Evolutionary conservation across 2,888 invertebrate species (phyloP).

Genomic region (Myopa tessellatipennis): DNA sequence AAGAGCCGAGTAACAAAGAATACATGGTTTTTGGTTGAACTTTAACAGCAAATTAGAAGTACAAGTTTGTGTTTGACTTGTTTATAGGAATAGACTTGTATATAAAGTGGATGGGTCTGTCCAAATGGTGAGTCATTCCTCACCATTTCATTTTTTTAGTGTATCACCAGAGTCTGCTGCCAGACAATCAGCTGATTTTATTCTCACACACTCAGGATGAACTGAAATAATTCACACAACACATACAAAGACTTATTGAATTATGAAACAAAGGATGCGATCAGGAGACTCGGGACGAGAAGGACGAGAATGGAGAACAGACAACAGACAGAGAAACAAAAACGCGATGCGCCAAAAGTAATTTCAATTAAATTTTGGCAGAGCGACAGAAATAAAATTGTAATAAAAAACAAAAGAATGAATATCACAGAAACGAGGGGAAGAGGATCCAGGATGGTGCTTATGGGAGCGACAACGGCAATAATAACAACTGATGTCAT

Average conservation of each 20-base stretch:
- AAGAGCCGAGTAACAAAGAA: too few relatives aligned
- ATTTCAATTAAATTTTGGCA: conserved; percentile 14
- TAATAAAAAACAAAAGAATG: conserved; percentile 44
- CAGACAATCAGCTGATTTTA: not conserved
- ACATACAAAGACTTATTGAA: conserved; percentile 5
- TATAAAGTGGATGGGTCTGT: too few relatives aligned
- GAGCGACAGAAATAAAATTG: not conserved
- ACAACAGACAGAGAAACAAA: not conserved
- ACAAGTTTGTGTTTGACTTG: too few relatives aligned
- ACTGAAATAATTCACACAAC: conserved; percentile 1
- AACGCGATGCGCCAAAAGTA: conserved; percentile 3
- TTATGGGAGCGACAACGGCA: too few relatives aligned
- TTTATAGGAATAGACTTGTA: too few relatives aligned
- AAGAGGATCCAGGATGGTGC: too few relatives aligned
- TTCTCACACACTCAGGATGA: conserved; percentile 2
- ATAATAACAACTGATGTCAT: too few relatives aligned
- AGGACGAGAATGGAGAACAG: not conserved
- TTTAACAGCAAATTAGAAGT: too few relatives aligned
- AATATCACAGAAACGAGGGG: conserved; percentile 44
- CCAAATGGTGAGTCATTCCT: too few relatives aligned
- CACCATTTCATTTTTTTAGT: not conserved
- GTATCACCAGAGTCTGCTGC: not conserved
- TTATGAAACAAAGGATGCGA: not conserved
- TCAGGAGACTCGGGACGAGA: not conserved
- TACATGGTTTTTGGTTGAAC: too few relatives aligned